Base-by-base conservation (phyloP, 2,113 vertebrate species). In the Forbesichthys papilliferus region DNA sequence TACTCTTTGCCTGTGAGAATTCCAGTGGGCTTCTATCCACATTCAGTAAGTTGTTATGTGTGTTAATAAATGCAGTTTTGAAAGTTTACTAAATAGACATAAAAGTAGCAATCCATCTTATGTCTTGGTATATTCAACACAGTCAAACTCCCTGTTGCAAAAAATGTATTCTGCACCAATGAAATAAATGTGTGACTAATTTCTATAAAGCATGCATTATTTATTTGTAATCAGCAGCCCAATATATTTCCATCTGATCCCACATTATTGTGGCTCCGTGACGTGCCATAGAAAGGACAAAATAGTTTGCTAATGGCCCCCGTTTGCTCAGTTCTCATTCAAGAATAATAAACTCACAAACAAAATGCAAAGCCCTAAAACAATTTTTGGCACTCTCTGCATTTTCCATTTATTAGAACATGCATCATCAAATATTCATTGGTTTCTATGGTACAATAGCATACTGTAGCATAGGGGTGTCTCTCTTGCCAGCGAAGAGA, bases 391-490 rank as follows among this genome's bases (percentile, higher is more conserved):
- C 62, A 54, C 59, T 56, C 82, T 79, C 71, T 27, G 16, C 54
- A 61, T 51, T 75, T 47, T 42, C 62, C 66, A 36, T 83, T 83
- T 78, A 84, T 68, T 78, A 74, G 51, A 83, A 86, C 65, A 57
- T 9, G 18, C 36, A 48, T 64, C 46, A 84, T 89, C 48, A 88
- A 87, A 84, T 84, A 85, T 88, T 82, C 64, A 87, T 75, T 7
- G 36, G 62, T 82, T 85, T 79, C 68, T 73, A 64, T 74, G 69
- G 79, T 27, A 27, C 27, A 27, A 2, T 13, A 71, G 73, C 55
- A 57, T 67, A 27, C 27, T 27, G 27, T 27, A 75, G 73, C 42
- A 71, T 13, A 5, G 69, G 8, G 33, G 59, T 0, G 67, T 67
- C 76, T 61, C 71, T 66, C 48, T 4, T 47, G 66, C 47, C 1